Conservation (phyloP, 2,888 invertebrate genomes). For the Temnothorax ravouxi region DNA sequence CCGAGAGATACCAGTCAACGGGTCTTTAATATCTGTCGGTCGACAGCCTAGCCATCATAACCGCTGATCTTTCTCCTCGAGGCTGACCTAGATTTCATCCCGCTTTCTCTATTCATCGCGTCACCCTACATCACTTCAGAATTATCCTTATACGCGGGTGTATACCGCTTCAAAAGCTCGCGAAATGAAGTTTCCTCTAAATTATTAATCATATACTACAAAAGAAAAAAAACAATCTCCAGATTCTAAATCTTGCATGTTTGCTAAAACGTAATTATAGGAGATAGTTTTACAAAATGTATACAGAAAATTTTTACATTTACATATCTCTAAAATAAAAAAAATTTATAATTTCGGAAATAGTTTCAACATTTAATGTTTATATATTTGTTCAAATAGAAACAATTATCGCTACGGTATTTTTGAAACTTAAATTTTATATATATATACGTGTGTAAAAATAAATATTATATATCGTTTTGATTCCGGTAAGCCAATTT, state of each 20-base stretch:
- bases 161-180: background rate
- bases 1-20: slow-evolving; percentile 70
- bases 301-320: background rate
- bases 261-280: background rate
- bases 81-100: slow-evolving; percentile 72
- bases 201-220: background rate
- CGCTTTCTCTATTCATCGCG: slow-evolving; percentile 68
- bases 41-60: slow-evolving; percentile 66
- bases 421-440: background rate
- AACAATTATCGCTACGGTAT: background rate
- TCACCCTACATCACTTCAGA: background rate
- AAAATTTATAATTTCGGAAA: background rate
- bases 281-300: background rate
- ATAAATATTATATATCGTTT: background rate
- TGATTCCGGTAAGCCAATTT: background rate
- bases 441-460: background rate
- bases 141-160: background rate
- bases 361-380: slow-evolving; percentile 15
- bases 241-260: background rate
- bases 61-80: slow-evolving; percentile 69
- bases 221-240: background rate
- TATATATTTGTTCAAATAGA: slow-evolving; percentile 17
- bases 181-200: background rate
- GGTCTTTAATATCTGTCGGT: slow-evolving; percentile 75
- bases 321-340: background rate